A percentile compares a stretch with the other conserved stretches of the same genome.
Evolutionary conservation across 2,797 vertebrate species (phyloP).

Genomic region (Rallus crepitans): DNA sequence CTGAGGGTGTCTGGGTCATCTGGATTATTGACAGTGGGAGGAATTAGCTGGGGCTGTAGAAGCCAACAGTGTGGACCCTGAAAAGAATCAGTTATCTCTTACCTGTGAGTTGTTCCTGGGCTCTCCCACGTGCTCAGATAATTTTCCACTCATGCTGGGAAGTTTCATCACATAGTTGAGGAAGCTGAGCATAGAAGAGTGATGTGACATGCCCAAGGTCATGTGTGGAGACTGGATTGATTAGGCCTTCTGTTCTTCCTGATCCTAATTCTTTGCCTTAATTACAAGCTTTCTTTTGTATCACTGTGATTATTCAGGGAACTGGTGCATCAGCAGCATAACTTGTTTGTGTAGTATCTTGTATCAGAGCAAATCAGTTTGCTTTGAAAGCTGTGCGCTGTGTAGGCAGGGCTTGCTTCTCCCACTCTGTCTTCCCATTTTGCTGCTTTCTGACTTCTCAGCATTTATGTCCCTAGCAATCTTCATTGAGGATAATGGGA

Average conservation of each 20-base stretch:
- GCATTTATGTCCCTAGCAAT: conserved; percentile 49
- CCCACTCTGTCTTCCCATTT: not conserved
- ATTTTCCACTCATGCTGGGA: not conserved
- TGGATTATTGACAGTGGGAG: not conserved
- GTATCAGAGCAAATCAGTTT: conserved; percentile 1
- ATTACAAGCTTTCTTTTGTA: conserved; percentile 9
- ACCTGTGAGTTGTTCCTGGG: not conserved
- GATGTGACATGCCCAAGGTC: not conserved
- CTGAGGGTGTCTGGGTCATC: not conserved
- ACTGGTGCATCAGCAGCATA: not conserved
- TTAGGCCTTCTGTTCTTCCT: not conserved
- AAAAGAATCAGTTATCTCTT: not conserved
- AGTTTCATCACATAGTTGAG: not conserved
- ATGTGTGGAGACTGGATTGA: not conserved
- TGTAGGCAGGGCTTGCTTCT: conserved; percentile 16
- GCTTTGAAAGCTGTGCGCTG: not conserved
- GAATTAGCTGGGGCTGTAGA: not conserved
- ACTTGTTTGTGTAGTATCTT: not conserved
- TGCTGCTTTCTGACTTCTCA: conserved; percentile 26
- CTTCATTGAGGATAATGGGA: conserved; percentile 63
- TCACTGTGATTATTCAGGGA: not conserved
- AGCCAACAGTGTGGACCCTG: fast-evolving
- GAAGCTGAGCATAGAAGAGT: not conserved
- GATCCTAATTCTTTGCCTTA: not conserved
- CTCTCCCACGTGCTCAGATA: not conserved